Conservation (phyloP, 2,888 invertebrate genomes). For the Epirrita christyi region DNA sequence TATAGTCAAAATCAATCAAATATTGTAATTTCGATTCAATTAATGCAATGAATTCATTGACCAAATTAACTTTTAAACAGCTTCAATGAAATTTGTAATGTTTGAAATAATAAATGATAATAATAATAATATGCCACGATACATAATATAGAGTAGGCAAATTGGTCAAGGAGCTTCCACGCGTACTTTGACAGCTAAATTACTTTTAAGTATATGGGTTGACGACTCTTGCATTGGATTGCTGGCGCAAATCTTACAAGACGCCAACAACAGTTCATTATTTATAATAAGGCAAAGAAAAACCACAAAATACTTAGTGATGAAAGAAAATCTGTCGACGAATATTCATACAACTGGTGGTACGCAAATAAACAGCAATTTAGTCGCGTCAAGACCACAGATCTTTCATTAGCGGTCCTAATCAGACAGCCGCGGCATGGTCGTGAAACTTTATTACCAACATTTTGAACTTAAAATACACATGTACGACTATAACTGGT, state of each 20-base stretch:
- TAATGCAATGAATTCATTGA: background rate
- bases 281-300: background rate
- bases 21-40: constrained; percentile 9
- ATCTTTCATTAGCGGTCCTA: constrained; percentile 70
- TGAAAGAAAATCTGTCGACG: background rate
- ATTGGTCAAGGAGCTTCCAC: background rate
- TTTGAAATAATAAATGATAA: background rate
- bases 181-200: no score
- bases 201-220: no score
- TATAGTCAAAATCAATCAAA: constrained; percentile 37
- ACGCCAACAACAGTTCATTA: background rate
- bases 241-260: no score
- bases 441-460: constrained; percentile 69
- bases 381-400: constrained; percentile 51
- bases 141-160: background rate
- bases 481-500: constrained; percentile 77
- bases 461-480: constrained; percentile 77
- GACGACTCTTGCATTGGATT: no score
- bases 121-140: background rate
- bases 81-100: background rate
- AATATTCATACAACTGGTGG: background rate
- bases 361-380: constrained; percentile 48
- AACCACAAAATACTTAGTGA: background rate
- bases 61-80: background rate
- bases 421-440: constrained; percentile 63